phyloP scores from a whole-genome alignment of 2,797 vertebrate genomes.

The Molossus molossus region DNA sequence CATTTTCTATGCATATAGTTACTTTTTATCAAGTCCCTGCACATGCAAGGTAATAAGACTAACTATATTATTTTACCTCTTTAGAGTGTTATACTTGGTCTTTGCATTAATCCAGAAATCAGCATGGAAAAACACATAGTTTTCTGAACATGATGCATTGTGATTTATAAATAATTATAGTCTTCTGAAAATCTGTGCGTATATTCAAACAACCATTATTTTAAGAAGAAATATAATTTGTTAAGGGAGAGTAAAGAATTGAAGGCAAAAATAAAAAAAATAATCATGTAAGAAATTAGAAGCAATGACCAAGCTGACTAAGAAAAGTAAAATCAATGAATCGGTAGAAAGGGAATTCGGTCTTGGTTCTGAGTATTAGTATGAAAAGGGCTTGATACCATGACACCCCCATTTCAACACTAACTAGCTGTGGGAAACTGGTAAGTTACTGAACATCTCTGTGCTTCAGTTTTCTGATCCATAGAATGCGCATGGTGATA shows the following conservation, averaged over 20 bases:
- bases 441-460: not conserved
- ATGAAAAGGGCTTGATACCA: not conserved
- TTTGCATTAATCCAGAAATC: not conserved
- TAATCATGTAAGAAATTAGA: conserved; percentile 57
- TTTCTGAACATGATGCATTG: not conserved
- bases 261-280: conserved; percentile 53
- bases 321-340: conserved; percentile 19
- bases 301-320: not conserved
- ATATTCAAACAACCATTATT: conserved; percentile 5
- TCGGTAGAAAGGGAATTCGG: not conserved
- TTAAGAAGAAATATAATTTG: conserved; percentile 32
- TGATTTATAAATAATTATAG: conserved; percentile 51
- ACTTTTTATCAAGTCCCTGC: not conserved
- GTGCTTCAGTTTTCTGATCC: not conserved
- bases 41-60: not conserved
- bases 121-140: not conserved
- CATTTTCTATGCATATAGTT: conserved; percentile 50
- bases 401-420: not conserved
- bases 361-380: not conserved
- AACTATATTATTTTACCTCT: not conserved
- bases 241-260: not conserved
- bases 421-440: not conserved
- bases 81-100: not conserved
- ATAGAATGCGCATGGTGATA: not conserved
- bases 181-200: conserved; percentile 64